Percentiles rank a stretch among this genome's conserved stretches.
Evolutionary conservation across 2,888 invertebrate species (phyloP).

Genomic region (Aphrophora alni): DNA sequence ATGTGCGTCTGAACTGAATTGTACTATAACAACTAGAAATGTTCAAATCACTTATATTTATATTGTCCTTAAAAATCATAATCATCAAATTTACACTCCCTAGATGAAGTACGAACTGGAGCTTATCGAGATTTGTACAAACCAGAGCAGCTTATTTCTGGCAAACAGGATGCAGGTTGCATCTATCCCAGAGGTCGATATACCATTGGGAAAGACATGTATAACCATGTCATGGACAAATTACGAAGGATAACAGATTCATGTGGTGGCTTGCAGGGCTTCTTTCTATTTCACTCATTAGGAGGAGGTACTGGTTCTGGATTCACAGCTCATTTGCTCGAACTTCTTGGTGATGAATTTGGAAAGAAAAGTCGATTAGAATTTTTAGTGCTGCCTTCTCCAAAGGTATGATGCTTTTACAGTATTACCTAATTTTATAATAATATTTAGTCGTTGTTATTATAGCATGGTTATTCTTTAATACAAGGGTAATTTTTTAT

Average conservation of each 20-base stretch:
- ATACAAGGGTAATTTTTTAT: no score
- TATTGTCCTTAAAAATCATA: constrained; percentile 49
- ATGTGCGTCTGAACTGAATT: no score
- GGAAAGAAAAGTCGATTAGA: constrained; percentile 65
- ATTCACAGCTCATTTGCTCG: constrained; percentile 62
- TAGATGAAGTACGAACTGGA: constrained; percentile 46
- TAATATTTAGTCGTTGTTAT: constrained; percentile 84
- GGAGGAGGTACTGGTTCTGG: constrained; percentile 84
- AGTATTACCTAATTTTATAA: no score
- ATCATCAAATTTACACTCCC: not conserved
- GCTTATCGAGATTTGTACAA: constrained; percentile 44
- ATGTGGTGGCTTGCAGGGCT: constrained; percentile 65
- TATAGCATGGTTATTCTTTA: no score
- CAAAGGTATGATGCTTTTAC: constrained; percentile 54
- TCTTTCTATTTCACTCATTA: constrained; percentile 63
- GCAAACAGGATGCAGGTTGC: constrained; percentile 73
- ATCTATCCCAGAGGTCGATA: constrained; percentile 84
- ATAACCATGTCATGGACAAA: constrained; percentile 74
- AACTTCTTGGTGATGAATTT: constrained; percentile 53
- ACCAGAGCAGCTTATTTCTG: constrained; percentile 46
- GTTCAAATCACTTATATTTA: not conserved
- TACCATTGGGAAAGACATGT: constrained; percentile 76
- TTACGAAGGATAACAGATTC: constrained; percentile 69
- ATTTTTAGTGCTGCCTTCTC: constrained; percentile 53
- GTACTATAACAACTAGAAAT: no score